Conservation (phyloP, 2,888 invertebrate genomes). For the Cryptocheilus praepositus region DNA sequence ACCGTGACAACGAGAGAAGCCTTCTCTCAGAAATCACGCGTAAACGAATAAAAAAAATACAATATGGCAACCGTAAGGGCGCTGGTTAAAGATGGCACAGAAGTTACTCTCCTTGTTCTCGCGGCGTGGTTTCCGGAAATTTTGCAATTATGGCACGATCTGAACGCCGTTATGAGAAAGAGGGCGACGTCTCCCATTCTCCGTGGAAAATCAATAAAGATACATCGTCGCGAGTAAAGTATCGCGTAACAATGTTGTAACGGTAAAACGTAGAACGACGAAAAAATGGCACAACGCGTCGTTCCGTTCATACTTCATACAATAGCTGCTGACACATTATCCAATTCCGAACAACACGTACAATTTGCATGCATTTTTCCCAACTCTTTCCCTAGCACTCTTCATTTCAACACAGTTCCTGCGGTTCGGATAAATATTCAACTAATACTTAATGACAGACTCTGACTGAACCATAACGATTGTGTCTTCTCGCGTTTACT, state of each 20-base stretch:
- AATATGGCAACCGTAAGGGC: constrained; percentile 62
- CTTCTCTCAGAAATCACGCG: no score
- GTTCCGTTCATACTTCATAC: no score
- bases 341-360: no score
- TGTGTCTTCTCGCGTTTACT: constrained; percentile 1
- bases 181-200: not conserved
- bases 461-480: constrained; percentile 25
- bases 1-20: no score
- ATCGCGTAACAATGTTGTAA: not conserved
- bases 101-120: constrained; percentile 27
- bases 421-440: constrained; percentile 30
- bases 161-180: not conserved
- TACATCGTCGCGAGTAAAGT: not conserved
- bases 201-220: not conserved
- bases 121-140: constrained; percentile 19
- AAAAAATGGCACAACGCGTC: not conserved
- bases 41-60: constrained; percentile 30
- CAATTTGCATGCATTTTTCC: no score
- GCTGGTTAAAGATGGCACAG: constrained; percentile 52
- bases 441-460: constrained; percentile 43
- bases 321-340: no score
- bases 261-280: not conserved
- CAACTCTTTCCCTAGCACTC: no score
- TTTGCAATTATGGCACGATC: constrained; percentile 8
- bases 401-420: constrained; percentile 1